Evolutionary conservation across 2,888 invertebrate species (phyloP), one percentile per base, ranked within the genome.

Genomic region (Beris morrisii): DNA sequence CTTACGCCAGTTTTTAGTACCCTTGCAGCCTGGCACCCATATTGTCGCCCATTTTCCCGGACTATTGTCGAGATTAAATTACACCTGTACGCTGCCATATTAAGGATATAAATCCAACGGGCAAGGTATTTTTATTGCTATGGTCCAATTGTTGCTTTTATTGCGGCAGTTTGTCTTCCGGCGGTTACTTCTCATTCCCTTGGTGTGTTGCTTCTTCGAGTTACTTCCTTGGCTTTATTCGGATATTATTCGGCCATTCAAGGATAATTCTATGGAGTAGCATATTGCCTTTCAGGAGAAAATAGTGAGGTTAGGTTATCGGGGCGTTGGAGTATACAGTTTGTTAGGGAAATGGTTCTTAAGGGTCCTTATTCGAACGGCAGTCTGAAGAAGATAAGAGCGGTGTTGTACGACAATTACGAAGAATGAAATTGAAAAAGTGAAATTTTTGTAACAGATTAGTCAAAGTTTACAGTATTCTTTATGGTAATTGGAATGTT

Each of bases 101-200:
- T 38, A 59, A 59, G 46, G n/a, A 38, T 28, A 59, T 59, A 59
- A 59, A 59, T 59, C 58, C 58, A 48, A 5, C 46, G 48, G n/a
- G 46, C 46, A 59, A 45, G 48, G 58, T 46, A 59, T 59, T 59
- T 59, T 59, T 59, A 59, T 59, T 48, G 46, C 43, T 28, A 59
- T 30, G 28, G 58, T 59, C 13, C 45, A 59, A 48, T 59, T 45
- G 46, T 59, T 48, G 46, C 45, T 45, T 46, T 59, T 59, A 59
- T 59, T 59, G 58, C 46, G 4, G 58, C 15, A 28, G 48, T 59
- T 59, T 59, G 48, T 59, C 58, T 59, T 59, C 31, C 31, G 32
- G 31, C 13, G 30, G 46, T 46, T 43, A 15, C 13, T 56, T 15
- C 43, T 38, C 15, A 15, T 15, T 5, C 28, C 11, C 28, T 52